phyloP scores from a whole-genome alignment of 2,888 invertebrate species.

The Ferrisia virgata region DNA sequence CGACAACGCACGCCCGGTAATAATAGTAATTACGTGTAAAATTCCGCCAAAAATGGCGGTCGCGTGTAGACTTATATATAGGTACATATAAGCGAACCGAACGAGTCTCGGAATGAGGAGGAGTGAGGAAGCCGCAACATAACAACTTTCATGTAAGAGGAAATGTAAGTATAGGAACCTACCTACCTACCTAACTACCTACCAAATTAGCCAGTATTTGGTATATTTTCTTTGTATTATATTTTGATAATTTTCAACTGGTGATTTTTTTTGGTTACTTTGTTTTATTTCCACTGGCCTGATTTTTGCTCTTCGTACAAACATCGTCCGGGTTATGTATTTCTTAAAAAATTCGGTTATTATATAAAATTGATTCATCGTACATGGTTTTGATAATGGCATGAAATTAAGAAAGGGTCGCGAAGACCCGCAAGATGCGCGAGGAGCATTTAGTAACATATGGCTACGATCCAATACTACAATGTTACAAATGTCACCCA shows the following conservation, averaged over 20 bases:
- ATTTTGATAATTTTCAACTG: background rate
- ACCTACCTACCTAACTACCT: too few species aligned
- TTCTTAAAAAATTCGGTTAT: too few species aligned
- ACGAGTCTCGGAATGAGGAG: background rate
- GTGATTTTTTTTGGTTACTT: background rate
- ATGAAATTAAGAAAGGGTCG: background rate
- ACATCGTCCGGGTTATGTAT: too few species aligned
- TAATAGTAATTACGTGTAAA: conserved; percentile 1
- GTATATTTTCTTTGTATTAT: background rate
- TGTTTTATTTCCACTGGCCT: background rate
- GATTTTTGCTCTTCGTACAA: too few species aligned
- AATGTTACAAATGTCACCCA: conserved; percentile 34
- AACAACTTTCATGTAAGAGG: background rate
- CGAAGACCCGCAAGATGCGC: background rate
- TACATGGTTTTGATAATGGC: background rate
- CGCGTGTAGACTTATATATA: background rate
- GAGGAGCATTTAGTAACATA: conserved; percentile 23
- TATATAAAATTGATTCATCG: background rate
- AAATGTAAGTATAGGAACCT: background rate
- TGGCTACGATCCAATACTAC: conserved; percentile 39
- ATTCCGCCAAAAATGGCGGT: background rate
- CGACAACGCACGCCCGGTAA: background rate
- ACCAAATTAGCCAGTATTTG: too few species aligned
- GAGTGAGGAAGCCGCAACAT: background rate
- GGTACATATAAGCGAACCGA: background rate